Percentiles rank a stretch among this genome's conserved stretches.
Conservation (phyloP, 1,140 invertebrate species). For the Calycopis cecrops region DNA sequence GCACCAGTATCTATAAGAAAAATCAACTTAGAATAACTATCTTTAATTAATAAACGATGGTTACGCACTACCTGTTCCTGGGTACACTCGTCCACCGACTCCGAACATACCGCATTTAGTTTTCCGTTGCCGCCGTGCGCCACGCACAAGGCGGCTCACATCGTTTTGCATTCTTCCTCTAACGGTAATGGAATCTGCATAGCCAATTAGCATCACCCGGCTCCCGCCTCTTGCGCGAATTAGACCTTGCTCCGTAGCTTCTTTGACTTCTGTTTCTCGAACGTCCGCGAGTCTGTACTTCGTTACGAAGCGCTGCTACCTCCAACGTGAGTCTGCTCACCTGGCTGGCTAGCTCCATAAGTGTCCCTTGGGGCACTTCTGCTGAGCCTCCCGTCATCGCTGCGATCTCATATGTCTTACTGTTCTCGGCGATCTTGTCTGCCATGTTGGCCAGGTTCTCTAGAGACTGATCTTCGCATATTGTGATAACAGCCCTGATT, state of each 20-base stretch:
- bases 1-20: constrained; percentile 14
- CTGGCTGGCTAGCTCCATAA: neutral
- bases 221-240: neutral
- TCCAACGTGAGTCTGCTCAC: neutral
- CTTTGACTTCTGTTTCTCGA: neutral
- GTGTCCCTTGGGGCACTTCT: neutral
- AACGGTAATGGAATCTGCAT: neutral
- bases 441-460: no score
- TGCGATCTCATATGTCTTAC: no score
- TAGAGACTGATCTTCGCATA: no score
- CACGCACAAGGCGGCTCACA: constrained; percentile 4
- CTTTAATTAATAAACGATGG: constrained; percentile 13
- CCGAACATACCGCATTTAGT: neutral
- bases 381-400: neutral
- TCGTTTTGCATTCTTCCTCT: neutral
- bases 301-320: neutral
- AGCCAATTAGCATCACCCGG: constrained; percentile 5
- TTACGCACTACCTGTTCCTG: neutral
- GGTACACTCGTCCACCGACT: constrained; percentile 1
- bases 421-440: no score
- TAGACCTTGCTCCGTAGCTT: neutral
- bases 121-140: neutral
- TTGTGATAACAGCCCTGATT: no score
- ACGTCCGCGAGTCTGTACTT: neutral
- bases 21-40: neutral